Percentiles rank a stretch among this genome's conserved stretches.
Evolutionary conservation across 2,888 invertebrate genomes (phyloP).

Genomic region (Gymnosoma rotundatum): DNA sequence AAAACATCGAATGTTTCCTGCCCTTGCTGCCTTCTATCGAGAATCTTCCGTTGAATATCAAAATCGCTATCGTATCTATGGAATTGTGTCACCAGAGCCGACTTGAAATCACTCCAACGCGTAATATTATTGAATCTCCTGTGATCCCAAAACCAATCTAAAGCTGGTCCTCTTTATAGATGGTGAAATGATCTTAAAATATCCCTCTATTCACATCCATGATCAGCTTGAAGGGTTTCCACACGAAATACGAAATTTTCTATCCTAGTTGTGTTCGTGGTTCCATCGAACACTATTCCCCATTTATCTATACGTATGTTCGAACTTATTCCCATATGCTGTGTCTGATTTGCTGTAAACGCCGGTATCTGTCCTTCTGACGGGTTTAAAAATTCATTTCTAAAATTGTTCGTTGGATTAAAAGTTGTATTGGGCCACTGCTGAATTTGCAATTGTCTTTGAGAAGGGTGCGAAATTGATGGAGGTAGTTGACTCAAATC

Average conservation of each 20-base stretch:
- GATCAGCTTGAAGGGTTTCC: background rate
- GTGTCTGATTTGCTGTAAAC: too few species aligned
- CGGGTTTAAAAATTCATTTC: too few species aligned
- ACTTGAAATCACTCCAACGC: background rate
- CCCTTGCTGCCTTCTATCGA: background rate
- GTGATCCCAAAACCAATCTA: constrained; percentile 30
- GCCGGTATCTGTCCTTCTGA: too few species aligned
- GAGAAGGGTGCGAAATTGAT: too few species aligned
- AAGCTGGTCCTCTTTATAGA: constrained; percentile 1
- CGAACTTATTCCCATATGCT: too few species aligned
- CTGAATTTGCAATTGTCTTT: too few species aligned
- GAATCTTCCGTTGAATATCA: constrained; percentile 13
- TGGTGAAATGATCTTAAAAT: constrained; percentile 16
- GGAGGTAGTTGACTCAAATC: too few species aligned
- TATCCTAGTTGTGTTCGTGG: too few species aligned
- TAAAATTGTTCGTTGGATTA: too few species aligned
- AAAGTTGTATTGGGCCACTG: too few species aligned
- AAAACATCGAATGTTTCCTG: constrained; percentile 32
- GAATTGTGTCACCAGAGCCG: constrained; percentile 3
- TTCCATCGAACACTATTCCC: too few species aligned
- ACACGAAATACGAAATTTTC: background rate
- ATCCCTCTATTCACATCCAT: background rate
- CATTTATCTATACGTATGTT: too few species aligned
- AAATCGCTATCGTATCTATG: constrained; percentile 24
- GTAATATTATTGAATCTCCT: background rate